Evolutionary conservation across 2,888 invertebrate genomes (phyloP).

Genomic region (Microctonus hyperodae): DNA sequence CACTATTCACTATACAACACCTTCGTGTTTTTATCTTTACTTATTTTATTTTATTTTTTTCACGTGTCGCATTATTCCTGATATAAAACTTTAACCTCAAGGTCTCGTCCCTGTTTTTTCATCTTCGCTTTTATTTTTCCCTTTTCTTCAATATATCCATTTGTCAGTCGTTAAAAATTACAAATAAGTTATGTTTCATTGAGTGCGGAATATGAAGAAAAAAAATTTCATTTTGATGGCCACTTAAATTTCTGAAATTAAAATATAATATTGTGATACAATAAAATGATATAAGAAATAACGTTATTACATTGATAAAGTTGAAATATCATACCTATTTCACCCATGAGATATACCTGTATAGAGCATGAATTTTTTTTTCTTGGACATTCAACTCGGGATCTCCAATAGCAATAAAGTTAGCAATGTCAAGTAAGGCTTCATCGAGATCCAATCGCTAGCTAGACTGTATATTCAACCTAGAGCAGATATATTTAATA

Average conservation of each 20-base stretch:
- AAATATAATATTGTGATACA: background rate
- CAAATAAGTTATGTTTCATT: background rate
- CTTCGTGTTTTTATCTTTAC: background rate
- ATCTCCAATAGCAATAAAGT: constrained; percentile 22
- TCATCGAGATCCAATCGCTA: background rate
- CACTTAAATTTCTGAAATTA: background rate
- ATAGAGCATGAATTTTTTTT: background rate
- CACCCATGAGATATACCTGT: no score
- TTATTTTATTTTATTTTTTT: background rate
- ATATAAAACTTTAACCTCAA: constrained; percentile 17
- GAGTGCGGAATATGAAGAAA: background rate
- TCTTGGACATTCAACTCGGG: background rate
- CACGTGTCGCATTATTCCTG: background rate
- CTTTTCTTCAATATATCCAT: background rate
- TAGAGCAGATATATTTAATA: no score
- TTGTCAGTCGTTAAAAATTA: constrained; percentile 16
- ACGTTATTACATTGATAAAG: background rate
- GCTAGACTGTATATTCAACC: background rate
- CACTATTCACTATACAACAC: background rate
- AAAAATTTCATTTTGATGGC: background rate
- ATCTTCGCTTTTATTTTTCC: background rate
- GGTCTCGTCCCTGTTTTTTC: background rate
- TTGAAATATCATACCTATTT: constrained; percentile 2
- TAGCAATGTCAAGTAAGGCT: constrained; percentile 10
- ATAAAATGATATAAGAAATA: background rate